phyloP scores from a whole-genome alignment of 2,113 vertebrate genomes.

The Takifugu flavidus region DNA sequence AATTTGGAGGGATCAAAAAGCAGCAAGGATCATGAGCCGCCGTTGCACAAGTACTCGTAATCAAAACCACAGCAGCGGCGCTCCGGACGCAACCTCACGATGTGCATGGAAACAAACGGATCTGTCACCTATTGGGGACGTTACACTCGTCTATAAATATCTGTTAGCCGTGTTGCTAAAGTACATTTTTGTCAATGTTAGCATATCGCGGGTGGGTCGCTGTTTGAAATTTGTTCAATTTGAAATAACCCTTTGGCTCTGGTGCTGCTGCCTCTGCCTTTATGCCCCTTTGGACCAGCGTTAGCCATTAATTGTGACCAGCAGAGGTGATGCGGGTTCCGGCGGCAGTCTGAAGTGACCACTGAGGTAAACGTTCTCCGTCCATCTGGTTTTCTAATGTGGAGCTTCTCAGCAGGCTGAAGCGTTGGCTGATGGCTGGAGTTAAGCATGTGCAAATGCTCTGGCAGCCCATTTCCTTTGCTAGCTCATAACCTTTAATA shows the following conservation, averaged over 20 bases:
- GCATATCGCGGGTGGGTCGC: too few relatives aligned
- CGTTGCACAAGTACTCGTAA: slow-evolving; percentile 17
- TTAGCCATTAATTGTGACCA: not conserved
- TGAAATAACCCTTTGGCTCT: too few relatives aligned
- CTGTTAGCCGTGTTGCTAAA: too few relatives aligned
- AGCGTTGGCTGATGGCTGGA: slow-evolving; percentile 46
- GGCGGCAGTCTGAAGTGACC: slow-evolving; percentile 10
- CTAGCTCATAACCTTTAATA: slow-evolving; percentile 60
- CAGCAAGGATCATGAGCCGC: not conserved
- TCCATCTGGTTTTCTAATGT: slow-evolving; percentile 8
- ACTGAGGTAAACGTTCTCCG: slow-evolving; percentile 34
- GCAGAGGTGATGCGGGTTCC: not conserved
- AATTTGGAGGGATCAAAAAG: too few relatives aligned
- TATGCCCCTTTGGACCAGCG: not conserved
- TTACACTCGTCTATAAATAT: not conserved
- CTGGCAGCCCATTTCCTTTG: slow-evolving; percentile 24
- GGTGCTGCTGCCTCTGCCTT: too few relatives aligned
- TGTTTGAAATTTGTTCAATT: too few relatives aligned
- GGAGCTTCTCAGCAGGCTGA: slow-evolving; percentile 1
- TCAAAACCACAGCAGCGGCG: slow-evolving; percentile 12
- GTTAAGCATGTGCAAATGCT: slow-evolving; percentile 40
- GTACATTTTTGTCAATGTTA: too few relatives aligned
- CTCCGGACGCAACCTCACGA: slow-evolving; percentile 12
- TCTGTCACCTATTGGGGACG: not conserved
- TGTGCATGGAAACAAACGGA: not conserved